Conservation (phyloP, 2,113 vertebrate genomes). For the Pterocles burchelli region DNA sequence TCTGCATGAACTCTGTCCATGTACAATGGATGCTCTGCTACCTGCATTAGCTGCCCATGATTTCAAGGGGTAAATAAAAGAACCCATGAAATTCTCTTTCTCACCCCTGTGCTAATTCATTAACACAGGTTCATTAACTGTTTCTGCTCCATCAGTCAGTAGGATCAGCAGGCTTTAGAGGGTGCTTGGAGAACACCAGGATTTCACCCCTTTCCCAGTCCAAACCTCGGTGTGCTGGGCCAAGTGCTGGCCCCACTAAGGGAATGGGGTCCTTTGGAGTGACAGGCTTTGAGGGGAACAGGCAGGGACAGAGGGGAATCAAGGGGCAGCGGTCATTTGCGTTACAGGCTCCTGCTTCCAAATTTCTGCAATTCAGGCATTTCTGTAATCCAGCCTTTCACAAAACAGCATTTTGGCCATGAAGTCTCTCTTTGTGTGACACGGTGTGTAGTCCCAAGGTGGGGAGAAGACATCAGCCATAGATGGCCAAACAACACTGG, state of each 20-base stretch:
- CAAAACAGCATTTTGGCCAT: not conserved
- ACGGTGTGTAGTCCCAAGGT: not conserved
- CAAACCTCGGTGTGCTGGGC: not conserved
- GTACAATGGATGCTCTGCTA: not conserved
- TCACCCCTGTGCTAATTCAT: not conserved
- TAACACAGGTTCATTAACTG: not conserved
- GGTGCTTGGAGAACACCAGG: not conserved
- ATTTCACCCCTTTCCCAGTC: not conserved
- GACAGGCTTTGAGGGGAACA: not conserved
- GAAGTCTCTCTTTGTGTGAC: not conserved
- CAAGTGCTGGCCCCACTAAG: fast-evolving
- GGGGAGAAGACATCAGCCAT: not conserved
- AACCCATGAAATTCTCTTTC: not conserved
- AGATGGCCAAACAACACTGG: not conserved
- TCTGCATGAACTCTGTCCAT: not conserved
- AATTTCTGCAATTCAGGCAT: not conserved
- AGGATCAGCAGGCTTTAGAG: not conserved
- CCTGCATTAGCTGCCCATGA: not conserved
- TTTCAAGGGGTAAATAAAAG: not conserved
- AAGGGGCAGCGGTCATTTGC: not conserved
- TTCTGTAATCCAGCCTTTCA: not conserved
- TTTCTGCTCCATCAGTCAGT: not conserved
- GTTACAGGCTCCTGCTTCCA: not conserved
- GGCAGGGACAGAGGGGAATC: not conserved
- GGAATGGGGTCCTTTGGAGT: not conserved